These are phyloP conservation scores for Trachelus iudaicus DNA, from an alignment of 2,888 invertebrate genomes.

Conservation along the genomic window DNA sequence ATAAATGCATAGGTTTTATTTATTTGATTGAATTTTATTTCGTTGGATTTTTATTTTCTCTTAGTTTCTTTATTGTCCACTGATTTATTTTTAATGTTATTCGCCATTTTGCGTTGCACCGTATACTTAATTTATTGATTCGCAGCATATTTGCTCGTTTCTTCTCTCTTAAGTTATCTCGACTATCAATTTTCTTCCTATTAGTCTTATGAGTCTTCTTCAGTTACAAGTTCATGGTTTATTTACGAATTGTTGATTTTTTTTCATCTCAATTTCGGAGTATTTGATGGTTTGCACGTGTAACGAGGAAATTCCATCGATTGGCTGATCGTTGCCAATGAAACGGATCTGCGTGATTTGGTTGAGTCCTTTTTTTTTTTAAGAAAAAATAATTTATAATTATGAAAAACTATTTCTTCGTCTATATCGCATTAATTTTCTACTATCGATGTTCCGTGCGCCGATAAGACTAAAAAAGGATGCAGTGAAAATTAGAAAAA, in stretches of 20 bases:
- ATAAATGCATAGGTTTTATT: constrained; percentile 49
- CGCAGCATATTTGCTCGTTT: constrained; percentile 37
- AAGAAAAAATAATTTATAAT: background rate
- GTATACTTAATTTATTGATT: constrained; percentile 27
- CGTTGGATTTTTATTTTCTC: constrained; percentile 19
- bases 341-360: background rate
- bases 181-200: constrained; percentile 18
- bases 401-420: background rate
- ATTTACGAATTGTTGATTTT: constrained; percentile 20
- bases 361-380: background rate
- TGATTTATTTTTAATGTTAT: constrained; percentile 23
- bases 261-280: constrained; percentile 43
- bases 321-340: too few species aligned
- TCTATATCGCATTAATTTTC: background rate
- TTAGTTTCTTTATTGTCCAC: constrained; percentile 10
- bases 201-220: constrained; percentile 20
- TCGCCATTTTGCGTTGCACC: constrained; percentile 45
- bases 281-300: constrained; percentile 41
- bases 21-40: constrained; percentile 27
- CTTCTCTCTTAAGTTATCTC: constrained; percentile 24
- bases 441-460: background rate
- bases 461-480: too few species aligned
- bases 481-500: too few species aligned
- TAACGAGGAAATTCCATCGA: too few species aligned
- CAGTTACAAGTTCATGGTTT: constrained; percentile 26